A percentile compares a stretch with the other conserved stretches of the same genome.
Evolutionary conservation across 2,797 vertebrate genomes (phyloP).

Genomic region (Diplodus sargus): DNA sequence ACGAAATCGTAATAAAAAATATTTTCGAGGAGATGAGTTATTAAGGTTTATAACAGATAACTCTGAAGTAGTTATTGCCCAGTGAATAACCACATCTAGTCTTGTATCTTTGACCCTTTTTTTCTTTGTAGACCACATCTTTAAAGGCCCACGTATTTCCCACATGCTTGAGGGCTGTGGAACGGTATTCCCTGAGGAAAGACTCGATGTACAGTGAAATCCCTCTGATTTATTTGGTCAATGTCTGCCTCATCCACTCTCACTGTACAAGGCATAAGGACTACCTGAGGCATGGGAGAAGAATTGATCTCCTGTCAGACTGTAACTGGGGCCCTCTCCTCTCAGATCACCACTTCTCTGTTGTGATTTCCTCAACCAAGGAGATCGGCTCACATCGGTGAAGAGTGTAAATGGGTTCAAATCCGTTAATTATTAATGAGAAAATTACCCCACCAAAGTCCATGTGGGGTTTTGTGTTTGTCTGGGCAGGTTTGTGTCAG

Average conservation of each 20-base stretch:
- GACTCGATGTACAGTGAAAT: conserved; percentile 51
- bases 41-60: background rate
- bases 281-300: conserved; percentile 38
- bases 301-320: conserved; percentile 63
- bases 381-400: conserved; percentile 56
- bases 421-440: conserved; percentile 78
- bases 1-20: background rate
- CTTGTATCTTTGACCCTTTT: background rate
- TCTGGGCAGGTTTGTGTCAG: conserved; percentile 54
- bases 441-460: conserved; percentile 69
- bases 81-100: background rate
- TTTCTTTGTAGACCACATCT: background rate
- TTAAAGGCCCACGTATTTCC: conserved; percentile 34
- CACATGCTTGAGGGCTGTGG: conserved; percentile 26
- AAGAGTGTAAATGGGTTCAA: conserved; percentile 69
- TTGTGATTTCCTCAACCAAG: conserved; percentile 48
- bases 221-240: conserved; percentile 47
- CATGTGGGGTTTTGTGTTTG: conserved; percentile 73
- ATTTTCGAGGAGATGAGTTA: background rate
- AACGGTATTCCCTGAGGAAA: conserved; percentile 22
- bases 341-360: conserved; percentile 54
- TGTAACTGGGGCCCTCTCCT: conserved; percentile 40
- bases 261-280: conserved; percentile 47
- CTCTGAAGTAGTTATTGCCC: background rate
- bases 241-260: conserved; percentile 47